Conservation (phyloP, 2,113 vertebrate species). For the Pedetes capensis region DNA sequence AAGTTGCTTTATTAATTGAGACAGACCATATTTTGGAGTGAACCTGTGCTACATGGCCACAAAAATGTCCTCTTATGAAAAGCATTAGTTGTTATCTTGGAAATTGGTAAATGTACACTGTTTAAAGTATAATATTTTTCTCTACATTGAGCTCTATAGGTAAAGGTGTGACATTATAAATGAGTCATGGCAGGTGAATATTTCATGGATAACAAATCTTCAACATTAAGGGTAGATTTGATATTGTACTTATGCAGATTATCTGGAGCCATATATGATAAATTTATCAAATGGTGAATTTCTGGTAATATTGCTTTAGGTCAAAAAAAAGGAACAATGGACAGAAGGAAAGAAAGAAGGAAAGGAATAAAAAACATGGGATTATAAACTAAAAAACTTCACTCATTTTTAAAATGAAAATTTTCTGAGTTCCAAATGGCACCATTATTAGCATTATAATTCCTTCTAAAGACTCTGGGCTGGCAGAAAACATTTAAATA, state of each 20-base stretch:
- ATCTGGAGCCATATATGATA: background rate
- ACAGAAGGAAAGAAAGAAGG: background rate
- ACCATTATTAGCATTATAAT: background rate
- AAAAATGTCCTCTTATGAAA: background rate
- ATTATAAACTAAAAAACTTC: background rate
- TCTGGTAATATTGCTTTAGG: background rate
- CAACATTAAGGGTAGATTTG: background rate
- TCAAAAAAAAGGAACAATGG: slow-evolving; percentile 29
- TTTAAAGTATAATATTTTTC: background rate
- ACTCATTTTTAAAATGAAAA: background rate
- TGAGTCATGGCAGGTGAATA: background rate
- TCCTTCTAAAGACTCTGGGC: background rate
- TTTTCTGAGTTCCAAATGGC: background rate
- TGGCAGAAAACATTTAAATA: background rate
- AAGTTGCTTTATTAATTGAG: slow-evolving; percentile 24
- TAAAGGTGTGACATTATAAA: background rate
- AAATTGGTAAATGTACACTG: background rate
- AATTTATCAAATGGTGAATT: background rate
- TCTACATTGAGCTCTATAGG: background rate
- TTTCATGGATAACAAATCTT: background rate
- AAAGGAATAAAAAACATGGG: background rate
- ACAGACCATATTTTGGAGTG: background rate
- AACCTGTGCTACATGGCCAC: background rate
- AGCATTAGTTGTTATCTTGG: background rate
- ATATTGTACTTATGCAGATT: background rate